Conservation (phyloP, 1,140 invertebrate species). For the Wasmannia auropunctata region DNA sequence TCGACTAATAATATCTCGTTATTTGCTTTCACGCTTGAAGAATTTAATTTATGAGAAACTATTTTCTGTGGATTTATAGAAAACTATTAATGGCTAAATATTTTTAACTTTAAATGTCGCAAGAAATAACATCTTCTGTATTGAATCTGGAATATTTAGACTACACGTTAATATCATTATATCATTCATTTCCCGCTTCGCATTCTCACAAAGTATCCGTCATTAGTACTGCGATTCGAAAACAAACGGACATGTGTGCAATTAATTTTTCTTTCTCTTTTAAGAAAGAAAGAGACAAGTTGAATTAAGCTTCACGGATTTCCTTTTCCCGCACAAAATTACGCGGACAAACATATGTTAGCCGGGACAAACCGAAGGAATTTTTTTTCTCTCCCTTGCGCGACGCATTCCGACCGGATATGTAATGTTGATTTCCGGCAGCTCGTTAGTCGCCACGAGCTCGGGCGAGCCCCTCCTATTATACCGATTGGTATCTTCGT, state of each 20-base stretch:
- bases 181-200: neutral
- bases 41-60: neutral
- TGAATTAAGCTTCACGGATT: neutral
- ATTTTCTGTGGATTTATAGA: neutral
- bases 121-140: neutral
- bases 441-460: slow-evolving; percentile 40
- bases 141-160: neutral
- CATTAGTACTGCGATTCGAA: neutral
- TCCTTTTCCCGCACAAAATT: neutral
- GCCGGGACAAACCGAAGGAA: neutral
- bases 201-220: neutral
- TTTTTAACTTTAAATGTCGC: neutral
- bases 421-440: slow-evolving; percentile 43
- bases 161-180: neutral
- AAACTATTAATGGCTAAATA: neutral
- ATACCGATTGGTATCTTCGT: slow-evolving; percentile 49
- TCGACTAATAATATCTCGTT: neutral
- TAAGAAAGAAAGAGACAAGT: neutral
- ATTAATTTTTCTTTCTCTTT: neutral
- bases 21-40: neutral
- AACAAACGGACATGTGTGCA: neutral
- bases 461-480: neutral
- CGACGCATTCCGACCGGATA: slow-evolving; percentile 14
- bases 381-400: neutral
- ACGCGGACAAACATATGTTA: neutral